Evolutionary conservation across 2,113 vertebrate species (phyloP), one percentile per base, ranked within the genome.

Genomic region (Gobio gobio): DNA sequence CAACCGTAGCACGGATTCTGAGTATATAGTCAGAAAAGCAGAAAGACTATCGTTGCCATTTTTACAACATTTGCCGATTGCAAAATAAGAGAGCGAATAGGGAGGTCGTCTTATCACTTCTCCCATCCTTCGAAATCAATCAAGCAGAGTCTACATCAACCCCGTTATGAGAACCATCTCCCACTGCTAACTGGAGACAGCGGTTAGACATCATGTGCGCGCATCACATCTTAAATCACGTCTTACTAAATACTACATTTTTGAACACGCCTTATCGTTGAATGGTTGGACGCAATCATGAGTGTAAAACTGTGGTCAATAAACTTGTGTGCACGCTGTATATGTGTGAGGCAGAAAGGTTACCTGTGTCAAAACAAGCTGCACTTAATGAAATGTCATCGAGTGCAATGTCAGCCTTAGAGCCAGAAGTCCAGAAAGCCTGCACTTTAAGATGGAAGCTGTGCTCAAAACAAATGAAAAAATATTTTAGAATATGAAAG

Each of bases 341-440:
- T 33, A 12, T 85, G 12, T 24, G 54, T 43, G 24, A 24, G 29
- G 40, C 77, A 5, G 78, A 66, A 82, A 59, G 51, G 77, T 86
- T 89, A 98, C 97, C 96, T 1, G 92, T 87, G 59, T 88, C 73
- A 82, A 96, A 96, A 92, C 97, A 98, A 74, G 95, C 90, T 45
- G 94, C 93, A 82, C 94, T 95, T 83, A 98, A 88, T 0, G 96
- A 94, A 72, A 97, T 93, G 40, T 96, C 94, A 92, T 98, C 96
- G 0, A 98, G 20, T 63, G 96, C 96, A 33, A 98, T 90, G 85
- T 96, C 95, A 85, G 96, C 96, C 64, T 87, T 91, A 58, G 96
- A 96, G 92, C 95, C 94, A 89, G 91, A 91, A 70, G 76, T 90
- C 97, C 96, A 97, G 77, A 89, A 87, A 29, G 95, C 96, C 51